Evolutionary conservation across 2,888 invertebrate species (phyloP).

Genomic region (Nomada goodeniana): DNA sequence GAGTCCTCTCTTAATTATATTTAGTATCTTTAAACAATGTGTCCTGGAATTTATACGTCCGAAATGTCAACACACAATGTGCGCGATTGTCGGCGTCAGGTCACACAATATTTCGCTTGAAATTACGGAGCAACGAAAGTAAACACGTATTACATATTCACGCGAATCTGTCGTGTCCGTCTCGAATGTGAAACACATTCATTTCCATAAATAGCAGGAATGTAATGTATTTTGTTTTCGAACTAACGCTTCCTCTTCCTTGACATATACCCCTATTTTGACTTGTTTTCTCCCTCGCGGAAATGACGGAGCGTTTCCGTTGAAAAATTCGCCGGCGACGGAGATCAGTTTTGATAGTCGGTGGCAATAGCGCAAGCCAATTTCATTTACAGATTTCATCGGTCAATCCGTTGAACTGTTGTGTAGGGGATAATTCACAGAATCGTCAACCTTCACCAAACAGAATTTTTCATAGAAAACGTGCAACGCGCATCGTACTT

Average conservation of each 20-base stretch:
- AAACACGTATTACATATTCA: background rate
- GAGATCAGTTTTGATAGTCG: too few species aligned
- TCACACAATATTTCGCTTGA: background rate
- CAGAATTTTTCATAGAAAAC: background rate
- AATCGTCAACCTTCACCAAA: background rate
- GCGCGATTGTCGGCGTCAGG: background rate
- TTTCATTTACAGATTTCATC: conserved; percentile 24
- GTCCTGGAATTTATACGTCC: too few species aligned
- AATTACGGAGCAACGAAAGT: background rate
- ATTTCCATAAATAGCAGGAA: background rate
- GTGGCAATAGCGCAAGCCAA: too few species aligned
- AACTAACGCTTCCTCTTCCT: background rate
- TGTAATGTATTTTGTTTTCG: background rate
- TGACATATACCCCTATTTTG: background rate
- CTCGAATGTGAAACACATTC: background rate
- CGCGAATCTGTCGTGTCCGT: background rate
- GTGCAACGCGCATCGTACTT: too few species aligned
- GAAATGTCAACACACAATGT: background rate
- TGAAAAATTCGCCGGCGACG: background rate
- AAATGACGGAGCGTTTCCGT: background rate
- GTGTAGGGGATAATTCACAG: background rate
- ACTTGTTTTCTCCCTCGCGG: background rate
- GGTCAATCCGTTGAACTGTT: background rate
- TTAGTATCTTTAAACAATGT: background rate
- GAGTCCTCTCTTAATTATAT: background rate